These are phyloP conservation scores for Bos javanicus DNA, from an alignment of 2,113 vertebrate species.

Conservation along the genomic window DNA sequence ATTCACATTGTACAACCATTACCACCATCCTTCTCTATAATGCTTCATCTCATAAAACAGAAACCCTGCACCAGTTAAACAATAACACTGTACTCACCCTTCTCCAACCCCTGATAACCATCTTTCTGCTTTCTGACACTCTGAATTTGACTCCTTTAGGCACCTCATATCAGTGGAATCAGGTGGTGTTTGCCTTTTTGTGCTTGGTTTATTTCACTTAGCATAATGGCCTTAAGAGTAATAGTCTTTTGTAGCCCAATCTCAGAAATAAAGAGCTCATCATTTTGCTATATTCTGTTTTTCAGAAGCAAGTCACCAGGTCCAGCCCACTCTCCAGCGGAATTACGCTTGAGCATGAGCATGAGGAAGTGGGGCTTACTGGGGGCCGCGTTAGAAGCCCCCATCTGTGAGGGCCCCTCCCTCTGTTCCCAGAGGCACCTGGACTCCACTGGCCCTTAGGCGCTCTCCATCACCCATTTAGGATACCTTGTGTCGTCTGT, in stretches of 20 bases:
- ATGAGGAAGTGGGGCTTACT: accelerated
- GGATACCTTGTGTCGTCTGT: background rate
- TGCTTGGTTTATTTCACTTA: background rate
- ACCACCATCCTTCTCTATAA: background rate
- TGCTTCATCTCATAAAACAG: background rate
- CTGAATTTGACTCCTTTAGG: background rate
- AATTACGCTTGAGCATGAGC: background rate
- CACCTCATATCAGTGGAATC: background rate
- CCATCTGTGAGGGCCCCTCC: background rate
- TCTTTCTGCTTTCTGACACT: background rate
- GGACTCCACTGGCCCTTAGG: background rate
- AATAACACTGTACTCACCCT: background rate
- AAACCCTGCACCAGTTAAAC: background rate
- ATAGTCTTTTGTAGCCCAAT: background rate
- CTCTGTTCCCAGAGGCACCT: background rate
- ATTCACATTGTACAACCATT: background rate
- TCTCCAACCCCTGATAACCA: background rate
- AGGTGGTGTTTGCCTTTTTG: background rate
- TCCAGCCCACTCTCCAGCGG: background rate
- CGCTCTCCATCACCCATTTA: background rate
- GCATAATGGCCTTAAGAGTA: background rate
- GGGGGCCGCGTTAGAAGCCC: background rate
- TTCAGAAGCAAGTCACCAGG: background rate
- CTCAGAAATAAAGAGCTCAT: background rate
- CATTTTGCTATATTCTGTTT: background rate